Conservation (phyloP, 2,888 invertebrate genomes). For the Eudasyphora cyanicolor region DNA sequence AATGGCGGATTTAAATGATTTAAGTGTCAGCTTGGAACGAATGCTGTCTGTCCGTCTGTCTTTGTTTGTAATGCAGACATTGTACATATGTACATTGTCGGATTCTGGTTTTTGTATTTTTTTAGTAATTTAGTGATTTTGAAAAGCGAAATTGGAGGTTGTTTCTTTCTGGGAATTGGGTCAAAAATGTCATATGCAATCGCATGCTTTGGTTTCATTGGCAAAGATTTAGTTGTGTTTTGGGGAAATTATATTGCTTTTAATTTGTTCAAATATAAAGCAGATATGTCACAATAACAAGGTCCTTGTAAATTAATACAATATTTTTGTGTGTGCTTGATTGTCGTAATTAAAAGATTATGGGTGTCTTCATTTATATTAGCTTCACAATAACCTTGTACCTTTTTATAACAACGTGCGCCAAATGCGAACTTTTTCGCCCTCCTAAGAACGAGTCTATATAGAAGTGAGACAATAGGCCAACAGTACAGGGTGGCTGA, state of each 20-base stretch:
- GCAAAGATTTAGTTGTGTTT: constrained; percentile 2
- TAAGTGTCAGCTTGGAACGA: constrained; percentile 54
- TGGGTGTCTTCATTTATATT: no score
- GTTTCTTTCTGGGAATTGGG: constrained; percentile 54
- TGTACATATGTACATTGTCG: constrained; percentile 1
- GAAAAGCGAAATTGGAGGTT: constrained; percentile 6
- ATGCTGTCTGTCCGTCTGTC: no score
- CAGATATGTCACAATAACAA: background rate
- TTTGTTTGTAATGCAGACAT: no score
- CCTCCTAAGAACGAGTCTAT: no score
- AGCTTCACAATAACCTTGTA: no score
- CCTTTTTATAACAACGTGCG: no score
- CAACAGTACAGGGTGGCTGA: no score
- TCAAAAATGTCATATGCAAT: constrained; percentile 50
- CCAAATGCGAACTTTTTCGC: no score
- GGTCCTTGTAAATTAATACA: background rate
- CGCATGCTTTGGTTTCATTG: background rate
- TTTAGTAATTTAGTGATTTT: background rate
- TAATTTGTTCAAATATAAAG: constrained; percentile 1
- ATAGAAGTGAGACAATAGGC: no score
- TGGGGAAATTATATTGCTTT: background rate
- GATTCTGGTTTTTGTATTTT: background rate
- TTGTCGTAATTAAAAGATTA: no score
- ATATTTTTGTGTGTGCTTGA: no score
- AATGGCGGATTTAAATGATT: constrained; percentile 58